Base-by-base conservation (phyloP, 2,113 vertebrate species). In the Anoura caudifer region DNA sequence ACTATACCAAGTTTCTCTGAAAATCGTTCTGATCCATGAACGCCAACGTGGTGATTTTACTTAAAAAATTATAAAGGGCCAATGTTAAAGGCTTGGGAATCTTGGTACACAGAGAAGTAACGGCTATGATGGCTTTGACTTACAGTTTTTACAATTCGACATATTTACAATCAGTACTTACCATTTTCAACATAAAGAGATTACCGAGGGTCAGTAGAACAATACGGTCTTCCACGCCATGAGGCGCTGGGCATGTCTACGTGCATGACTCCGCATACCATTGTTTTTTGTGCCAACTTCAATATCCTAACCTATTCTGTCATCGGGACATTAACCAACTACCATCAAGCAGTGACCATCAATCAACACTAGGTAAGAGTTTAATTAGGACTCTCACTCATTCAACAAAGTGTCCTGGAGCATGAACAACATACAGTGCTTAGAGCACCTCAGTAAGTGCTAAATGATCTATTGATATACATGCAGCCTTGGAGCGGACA, bases 401-500 rank as follows among this genome's bases (percentile, higher is more conserved):
- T 31, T 63, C 63, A 43, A 24, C 20, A 33, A 33, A 76, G 90
- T 6, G 13, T 28, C 9, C 16, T 17, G 28, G 15, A 22, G 15
- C 54, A 41, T 2, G 38, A 72, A 41, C 45, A 41, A 31, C 61
- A 28, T 4, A 61, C 59, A 61, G 20, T 24, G 3, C 56, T 2
- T 1, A 19, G 7, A 63, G 13, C 61, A 63, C 61, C 75, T 13
- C 7, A 8, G 16, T 5, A 7, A 41, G 43, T 61, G 20, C 86
- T 19, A 4, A 90, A 28, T n/a, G 67, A 70, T 7, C 45, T 17
- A 50, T 2, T 31, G 24, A 63, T 14, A 15, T 2, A 5, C n/a
- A n/a, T 0, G 2, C 8, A 24, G 1, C 2, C 80, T 92, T 45
- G 1, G 41, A 36, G 4, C 17, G 7, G 50, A 28, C 0, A 2